Conservation (phyloP, 1,140 invertebrate genomes). For the Nasonia vitripennis region DNA sequence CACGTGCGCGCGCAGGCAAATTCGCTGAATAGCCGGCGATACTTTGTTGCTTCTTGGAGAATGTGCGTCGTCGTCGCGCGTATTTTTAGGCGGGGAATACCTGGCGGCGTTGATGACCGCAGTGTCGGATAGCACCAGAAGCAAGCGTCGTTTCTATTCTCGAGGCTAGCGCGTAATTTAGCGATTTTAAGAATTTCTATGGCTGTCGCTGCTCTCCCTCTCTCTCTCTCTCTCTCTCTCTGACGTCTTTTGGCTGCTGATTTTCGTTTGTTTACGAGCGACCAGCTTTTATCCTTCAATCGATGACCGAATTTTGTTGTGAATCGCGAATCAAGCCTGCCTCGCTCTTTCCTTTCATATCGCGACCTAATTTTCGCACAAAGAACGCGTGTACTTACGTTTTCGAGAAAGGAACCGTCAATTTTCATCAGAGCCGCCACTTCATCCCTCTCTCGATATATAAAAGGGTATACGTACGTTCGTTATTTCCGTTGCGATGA, state of each 20-base stretch:
- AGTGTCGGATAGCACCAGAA: no score
- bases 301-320: no score
- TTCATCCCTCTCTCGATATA: neutral
- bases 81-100: conserved; percentile 7
- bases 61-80: neutral
- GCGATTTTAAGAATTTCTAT: neutral
- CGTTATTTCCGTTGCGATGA: neutral
- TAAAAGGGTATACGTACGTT: neutral
- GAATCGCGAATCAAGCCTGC: no score
- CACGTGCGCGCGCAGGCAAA: neutral
- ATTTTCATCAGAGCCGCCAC: neutral
- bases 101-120: neutral
- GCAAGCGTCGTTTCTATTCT: neutral
- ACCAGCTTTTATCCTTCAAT: neutral
- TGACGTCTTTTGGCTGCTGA: neutral
- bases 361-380: no score
- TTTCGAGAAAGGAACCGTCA: neutral
- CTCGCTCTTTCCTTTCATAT: no score
- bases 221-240: no score
- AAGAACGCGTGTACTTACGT: no score
- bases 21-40: conserved; percentile 34
- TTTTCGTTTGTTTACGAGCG: neutral
- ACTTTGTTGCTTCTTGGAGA: conserved; percentile 17
- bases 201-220: no score
- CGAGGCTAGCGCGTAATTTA: neutral